phyloP scores from a whole-genome alignment of 2,113 vertebrate genomes.

The Labrus mixtus region DNA sequence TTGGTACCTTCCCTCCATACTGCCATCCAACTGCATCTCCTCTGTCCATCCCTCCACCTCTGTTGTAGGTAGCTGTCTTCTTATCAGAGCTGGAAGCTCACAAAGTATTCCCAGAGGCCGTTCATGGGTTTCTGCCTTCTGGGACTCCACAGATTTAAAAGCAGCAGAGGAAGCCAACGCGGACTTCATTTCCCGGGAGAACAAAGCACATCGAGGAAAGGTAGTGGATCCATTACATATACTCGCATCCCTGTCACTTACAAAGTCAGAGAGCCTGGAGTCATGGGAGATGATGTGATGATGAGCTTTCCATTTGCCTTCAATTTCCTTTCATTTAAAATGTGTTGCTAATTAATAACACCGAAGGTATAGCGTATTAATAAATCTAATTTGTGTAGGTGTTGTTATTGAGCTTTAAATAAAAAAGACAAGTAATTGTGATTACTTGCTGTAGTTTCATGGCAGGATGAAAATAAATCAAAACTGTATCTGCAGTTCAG shows the following conservation, averaged over 20 bases:
- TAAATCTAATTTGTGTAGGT: too few relatives aligned
- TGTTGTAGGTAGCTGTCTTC: constrained; percentile 56
- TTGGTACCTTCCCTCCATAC: not conserved
- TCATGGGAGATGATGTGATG: constrained; percentile 24
- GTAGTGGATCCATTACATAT: constrained; percentile 42
- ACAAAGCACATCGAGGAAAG: constrained; percentile 45
- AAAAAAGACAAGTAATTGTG: too few relatives aligned
- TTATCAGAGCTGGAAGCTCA: constrained; percentile 59
- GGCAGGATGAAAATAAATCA: not conserved
- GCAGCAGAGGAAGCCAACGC: constrained; percentile 55
- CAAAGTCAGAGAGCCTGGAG: constrained; percentile 31
- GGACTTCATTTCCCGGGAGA: constrained; percentile 61
- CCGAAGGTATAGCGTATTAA: too few relatives aligned
- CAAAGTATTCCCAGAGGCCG: constrained; percentile 66
- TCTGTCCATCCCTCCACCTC: constrained; percentile 44
- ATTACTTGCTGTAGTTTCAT: too few relatives aligned
- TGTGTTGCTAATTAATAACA: not conserved
- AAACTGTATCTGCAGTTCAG: not conserved
- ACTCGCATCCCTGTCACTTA: constrained; percentile 29
- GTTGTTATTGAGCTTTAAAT: too few relatives aligned
- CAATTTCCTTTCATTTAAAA: not conserved
- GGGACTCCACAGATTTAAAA: constrained; percentile 66
- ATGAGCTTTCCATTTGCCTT: constrained; percentile 3
- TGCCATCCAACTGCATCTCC: constrained; percentile 14
- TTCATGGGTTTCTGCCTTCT: constrained; percentile 55